Evolutionary conservation across 2,113 vertebrate genomes (phyloP), one percentile per base, ranked within the genome.

Genomic region (Oenanthe oenanthe): DNA sequence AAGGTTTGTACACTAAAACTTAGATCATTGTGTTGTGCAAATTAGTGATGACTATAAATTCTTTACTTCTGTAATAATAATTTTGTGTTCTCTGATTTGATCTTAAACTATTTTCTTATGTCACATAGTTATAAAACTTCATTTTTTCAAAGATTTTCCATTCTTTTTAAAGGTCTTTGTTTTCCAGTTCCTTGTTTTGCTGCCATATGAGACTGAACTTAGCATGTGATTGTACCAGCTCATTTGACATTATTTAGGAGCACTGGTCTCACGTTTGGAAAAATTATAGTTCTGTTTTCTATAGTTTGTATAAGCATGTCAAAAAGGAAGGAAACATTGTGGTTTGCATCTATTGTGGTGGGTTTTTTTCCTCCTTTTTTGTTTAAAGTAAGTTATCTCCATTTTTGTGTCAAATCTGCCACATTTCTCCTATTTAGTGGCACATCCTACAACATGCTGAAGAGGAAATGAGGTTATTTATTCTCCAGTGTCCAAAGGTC

Each of bases 331-430:
- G 20, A 92, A 58, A 45, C 34, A 36, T 36, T 3, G 19, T 9
- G 8, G 32, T 80, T 78, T 54, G 5, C 38, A 25, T 51, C 22
- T 63, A n/a, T 29, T 0, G 17, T 70, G 29, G 34, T n/a, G 5
- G 5, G 4, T 47, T 73, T 42, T 53, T n/a, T 18, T 2, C 4
- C 3, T 2, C 2, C 1, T 3, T 16, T 21, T 32, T n/a, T 66
- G 47, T 87, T 45, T 51, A 0, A 50, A 61, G 15, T 14, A 72
- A 70, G 26, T 87, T 91, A n/a, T 63, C 25, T 78, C n/a, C 65
- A 50, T 85, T 84, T 32, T 85, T 73, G 78, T 61, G 25, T 85
- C 54, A 92, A 1, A 65, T 28, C 50, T 95, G 28, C 53, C 28
- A 70, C 20, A 57, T 50, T 13, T 93, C 28, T 79, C 24, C 45